phyloP scores from a whole-genome alignment of 2,113 vertebrate species.

The Scophthalmus maximus region DNA sequence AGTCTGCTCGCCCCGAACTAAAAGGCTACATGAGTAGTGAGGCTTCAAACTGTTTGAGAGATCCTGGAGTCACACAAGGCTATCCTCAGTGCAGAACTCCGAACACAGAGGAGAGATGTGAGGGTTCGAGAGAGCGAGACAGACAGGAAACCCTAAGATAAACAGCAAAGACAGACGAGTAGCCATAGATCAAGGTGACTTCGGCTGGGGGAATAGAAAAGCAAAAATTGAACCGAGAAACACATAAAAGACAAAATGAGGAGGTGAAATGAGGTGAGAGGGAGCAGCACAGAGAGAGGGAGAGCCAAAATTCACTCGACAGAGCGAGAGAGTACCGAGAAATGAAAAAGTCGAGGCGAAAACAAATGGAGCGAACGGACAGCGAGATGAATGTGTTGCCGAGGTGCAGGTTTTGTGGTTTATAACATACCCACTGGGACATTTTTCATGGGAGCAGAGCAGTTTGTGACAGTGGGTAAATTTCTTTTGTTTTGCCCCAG shows the following conservation, averaged over 20 bases:
- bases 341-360: constrained; percentile 50
- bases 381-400: constrained; percentile 60
- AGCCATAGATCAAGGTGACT: constrained; percentile 47
- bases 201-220: neutral
- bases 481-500: constrained; percentile 32
- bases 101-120: constrained; percentile 37
- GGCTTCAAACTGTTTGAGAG: constrained; percentile 43
- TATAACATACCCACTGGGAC: constrained; percentile 51
- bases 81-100: constrained; percentile 5
- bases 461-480: constrained; percentile 62
- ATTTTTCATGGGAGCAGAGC: constrained; percentile 56
- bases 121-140: constrained; percentile 20
- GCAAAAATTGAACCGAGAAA: constrained; percentile 34
- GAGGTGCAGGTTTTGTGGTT: constrained; percentile 57
- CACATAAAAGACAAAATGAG: constrained; percentile 57
- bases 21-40: constrained; percentile 41
- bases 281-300: constrained; percentile 45
- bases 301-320: constrained; percentile 49
- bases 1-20: constrained; percentile 13
- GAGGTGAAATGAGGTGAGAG: constrained; percentile 65
- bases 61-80: constrained; percentile 35
- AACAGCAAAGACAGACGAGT: constrained; percentile 31
- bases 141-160: constrained; percentile 44
- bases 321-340: constrained; percentile 33
- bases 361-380: constrained; percentile 62